These are phyloP conservation scores for Hypsopygia costalis DNA, from an alignment of 2,888 invertebrate species.

Conservation along the genomic window DNA sequence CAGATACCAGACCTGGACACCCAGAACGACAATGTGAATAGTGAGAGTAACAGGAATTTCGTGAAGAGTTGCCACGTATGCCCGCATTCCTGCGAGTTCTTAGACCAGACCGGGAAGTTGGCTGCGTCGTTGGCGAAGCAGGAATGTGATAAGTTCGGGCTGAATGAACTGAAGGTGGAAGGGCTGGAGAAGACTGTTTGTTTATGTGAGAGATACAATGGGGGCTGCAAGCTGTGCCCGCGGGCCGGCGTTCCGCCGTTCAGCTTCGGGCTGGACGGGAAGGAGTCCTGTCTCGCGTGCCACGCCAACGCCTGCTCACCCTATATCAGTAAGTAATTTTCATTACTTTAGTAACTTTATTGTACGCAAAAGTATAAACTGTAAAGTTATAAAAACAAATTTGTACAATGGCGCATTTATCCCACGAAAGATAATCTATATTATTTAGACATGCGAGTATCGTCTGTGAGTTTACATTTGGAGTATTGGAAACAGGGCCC, in stretches of 20 bases:
- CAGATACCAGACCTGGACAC: constrained; percentile 43
- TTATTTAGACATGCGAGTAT: too few species aligned
- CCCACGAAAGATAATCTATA: too few species aligned
- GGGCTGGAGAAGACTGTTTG: constrained; percentile 57
- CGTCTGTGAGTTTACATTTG: too few species aligned
- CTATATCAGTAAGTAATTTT: constrained; percentile 50
- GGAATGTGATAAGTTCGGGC: constrained; percentile 53
- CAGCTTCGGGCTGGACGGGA: constrained; percentile 41
- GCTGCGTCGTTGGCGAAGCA: constrained; percentile 53
- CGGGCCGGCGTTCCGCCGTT: constrained; percentile 41
- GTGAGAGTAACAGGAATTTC: constrained; percentile 50
- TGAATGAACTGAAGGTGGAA: constrained; percentile 65
- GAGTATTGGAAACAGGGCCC: too few species aligned
- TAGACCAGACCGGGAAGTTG: constrained; percentile 45
- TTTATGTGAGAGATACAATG: constrained; percentile 67
- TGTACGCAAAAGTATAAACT: too few species aligned
- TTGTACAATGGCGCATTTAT: too few species aligned
- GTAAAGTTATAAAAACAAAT: too few species aligned
- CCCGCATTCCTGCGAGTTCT: constrained; percentile 51
- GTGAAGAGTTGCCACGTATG: constrained; percentile 49
- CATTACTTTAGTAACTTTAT: too few species aligned
- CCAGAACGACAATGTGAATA: constrained; percentile 48
- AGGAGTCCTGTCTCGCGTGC: constrained; percentile 50
- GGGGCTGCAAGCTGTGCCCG: constrained; percentile 70
- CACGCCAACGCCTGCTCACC: constrained; percentile 44